Base-by-base conservation (phyloP, 2,888 invertebrate species). In the Caenorhabditis imperialis region DNA sequence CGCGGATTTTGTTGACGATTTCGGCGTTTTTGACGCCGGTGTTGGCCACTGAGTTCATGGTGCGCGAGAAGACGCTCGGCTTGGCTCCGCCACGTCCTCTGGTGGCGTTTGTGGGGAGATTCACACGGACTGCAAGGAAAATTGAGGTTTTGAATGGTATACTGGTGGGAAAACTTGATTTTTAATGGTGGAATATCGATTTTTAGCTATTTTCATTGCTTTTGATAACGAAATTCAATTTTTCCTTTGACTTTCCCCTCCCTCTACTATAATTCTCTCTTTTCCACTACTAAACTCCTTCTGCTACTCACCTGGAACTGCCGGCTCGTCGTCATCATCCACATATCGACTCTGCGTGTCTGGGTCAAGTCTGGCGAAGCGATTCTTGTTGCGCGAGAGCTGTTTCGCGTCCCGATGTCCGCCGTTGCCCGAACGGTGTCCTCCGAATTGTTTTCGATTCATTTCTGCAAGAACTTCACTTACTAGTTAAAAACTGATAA, bases 331-430 rank as follows among this genome's bases (percentile, higher is more conserved):
- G 50, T 72, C 69, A 14, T 71, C 38, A 45, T 84, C 78, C 33
- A 84, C 84, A 58, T 84, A 85, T 53, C 73, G 61, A 25, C 84
- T 82, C 12, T 75, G 67, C 42, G 82, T 77, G 62, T 85, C 85
- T 12, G 80, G 71, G 55, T 85, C 85, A 23, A 84, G 54, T 3
- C 75, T 72, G 22, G 77, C 75, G 47, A 77, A 80, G 10, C 79
- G 78, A 58, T 73, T 76, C 40, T 75, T 70, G 40, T 58, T 60
- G 14, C 53, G 71, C 1, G 78, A 65, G 2, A 78, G 30, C 44
- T 79, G 75, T 58, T 81, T 81, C 16, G 79, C 81, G 42, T 78
- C 79, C 5, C 75, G 75, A 44, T 76, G 79, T 1, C 61, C 67
- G 4, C 69, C 65, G 18, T 35, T 35, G 3, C 45, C 58, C 7